Conservation (phyloP, 2,888 invertebrate genomes). For the Linnaemya vulpina region DNA sequence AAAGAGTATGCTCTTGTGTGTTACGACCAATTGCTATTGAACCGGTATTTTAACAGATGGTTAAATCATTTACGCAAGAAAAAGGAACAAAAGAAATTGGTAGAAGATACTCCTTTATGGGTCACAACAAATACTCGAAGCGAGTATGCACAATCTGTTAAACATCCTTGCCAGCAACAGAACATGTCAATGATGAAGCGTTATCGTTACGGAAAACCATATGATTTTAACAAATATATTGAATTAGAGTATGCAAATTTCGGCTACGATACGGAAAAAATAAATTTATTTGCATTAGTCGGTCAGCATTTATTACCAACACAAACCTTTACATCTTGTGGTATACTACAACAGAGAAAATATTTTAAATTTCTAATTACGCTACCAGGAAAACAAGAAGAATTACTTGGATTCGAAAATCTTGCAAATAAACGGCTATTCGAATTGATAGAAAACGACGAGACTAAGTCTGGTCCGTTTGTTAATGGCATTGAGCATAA, state of each 20-base stretch:
- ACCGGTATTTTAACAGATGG: slow-evolving; percentile 84
- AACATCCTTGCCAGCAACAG: slow-evolving; percentile 82
- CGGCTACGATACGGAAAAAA: slow-evolving; percentile 65
- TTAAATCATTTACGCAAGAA: slow-evolving; percentile 80
- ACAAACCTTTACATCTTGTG: slow-evolving; percentile 65
- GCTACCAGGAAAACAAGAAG: slow-evolving; percentile 76
- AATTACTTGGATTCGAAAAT: slow-evolving; percentile 77
- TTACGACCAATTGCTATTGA: slow-evolving; percentile 79
- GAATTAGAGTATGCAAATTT: slow-evolving; percentile 41
- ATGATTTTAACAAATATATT: slow-evolving; percentile 76
- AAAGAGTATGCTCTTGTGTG: slow-evolving; percentile 80
- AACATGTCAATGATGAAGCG: slow-evolving; percentile 84
- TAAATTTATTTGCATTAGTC: slow-evolving; percentile 78
- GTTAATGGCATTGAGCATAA: slow-evolving; percentile 75
- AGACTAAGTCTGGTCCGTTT: slow-evolving; percentile 69
- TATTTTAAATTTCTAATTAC: slow-evolving; percentile 80
- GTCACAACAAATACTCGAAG: slow-evolving; percentile 80
- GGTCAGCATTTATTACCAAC: slow-evolving; percentile 66
- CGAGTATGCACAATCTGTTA: slow-evolving; percentile 79
- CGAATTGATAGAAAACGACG: slow-evolving; percentile 68
- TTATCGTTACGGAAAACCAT: slow-evolving; percentile 83
- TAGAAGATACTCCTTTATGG: slow-evolving; percentile 85
- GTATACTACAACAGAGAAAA: slow-evolving; percentile 74
- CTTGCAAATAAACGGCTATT: slow-evolving; percentile 78
- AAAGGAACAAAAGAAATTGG: slow-evolving; percentile 83